phyloP scores from a whole-genome alignment of 53 echinoderm and acorn worm genomes.

The Apostichopus leukothele region DNA sequence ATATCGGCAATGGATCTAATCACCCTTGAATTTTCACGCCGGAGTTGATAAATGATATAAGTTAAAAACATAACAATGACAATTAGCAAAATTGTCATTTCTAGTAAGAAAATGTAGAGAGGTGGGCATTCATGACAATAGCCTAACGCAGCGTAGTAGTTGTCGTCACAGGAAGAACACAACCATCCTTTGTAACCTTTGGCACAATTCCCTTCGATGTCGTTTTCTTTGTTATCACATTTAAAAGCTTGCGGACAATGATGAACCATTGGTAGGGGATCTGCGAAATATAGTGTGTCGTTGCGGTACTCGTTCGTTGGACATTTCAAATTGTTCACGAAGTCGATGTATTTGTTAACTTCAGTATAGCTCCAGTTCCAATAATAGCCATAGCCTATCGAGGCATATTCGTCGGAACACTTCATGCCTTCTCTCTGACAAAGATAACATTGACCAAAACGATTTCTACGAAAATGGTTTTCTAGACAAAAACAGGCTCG shows the following conservation, averaged over 20 bases:
- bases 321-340: conserved; percentile 1
- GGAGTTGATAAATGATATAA: not conserved
- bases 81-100: not conserved
- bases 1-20: conserved; percentile 20
- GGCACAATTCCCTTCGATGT: not conserved
- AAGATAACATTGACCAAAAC: conserved; percentile 28
- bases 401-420: conserved; percentile 5
- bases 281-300: not conserved
- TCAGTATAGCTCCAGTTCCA: conserved; percentile 40
- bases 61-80: not conserved
- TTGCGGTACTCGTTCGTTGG: not conserved
- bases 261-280: not conserved
- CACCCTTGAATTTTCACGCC: not conserved
- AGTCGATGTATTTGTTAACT: not conserved
- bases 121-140: not conserved
- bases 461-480: not conserved
- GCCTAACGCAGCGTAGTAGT: not conserved
- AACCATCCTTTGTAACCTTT: conserved; percentile 31
- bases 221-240: conserved; percentile 5
- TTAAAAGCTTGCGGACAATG: not conserved
- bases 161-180: not conserved
- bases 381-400: conserved; percentile 13
- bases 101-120: not conserved
- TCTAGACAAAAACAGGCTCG: conserved; percentile 38
- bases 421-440: conserved; percentile 1